phyloP scores from a whole-genome alignment of 2,888 invertebrate genomes.

The Parthenolecanium corni region DNA sequence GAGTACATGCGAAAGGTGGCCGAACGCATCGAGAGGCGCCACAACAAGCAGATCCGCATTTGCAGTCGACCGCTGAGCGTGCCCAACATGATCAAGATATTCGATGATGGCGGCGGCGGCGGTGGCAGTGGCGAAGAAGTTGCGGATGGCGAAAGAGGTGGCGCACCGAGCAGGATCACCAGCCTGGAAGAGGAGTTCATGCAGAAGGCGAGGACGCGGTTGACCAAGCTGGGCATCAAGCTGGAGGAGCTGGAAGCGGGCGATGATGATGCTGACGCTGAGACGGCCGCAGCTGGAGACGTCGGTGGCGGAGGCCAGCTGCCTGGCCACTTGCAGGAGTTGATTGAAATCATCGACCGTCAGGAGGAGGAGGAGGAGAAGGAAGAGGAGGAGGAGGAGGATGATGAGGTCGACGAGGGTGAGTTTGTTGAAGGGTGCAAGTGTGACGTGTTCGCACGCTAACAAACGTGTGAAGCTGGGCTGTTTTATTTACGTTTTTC shows the following conservation, averaged over 20 bases:
- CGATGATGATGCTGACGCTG: slow-evolving; percentile 46
- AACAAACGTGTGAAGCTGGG: background rate
- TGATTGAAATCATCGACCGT: slow-evolving; percentile 50
- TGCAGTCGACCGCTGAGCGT: slow-evolving; percentile 38
- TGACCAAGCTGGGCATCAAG: slow-evolving; percentile 29
- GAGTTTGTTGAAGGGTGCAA: background rate
- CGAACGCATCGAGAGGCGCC: slow-evolving; percentile 62
- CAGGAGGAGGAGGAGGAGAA: slow-evolving; percentile 39
- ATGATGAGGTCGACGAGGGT: background rate
- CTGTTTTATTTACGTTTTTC: background rate
- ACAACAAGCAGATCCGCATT: slow-evolving; percentile 68
- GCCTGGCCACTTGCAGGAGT: slow-evolving; percentile 66
- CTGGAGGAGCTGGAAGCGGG: slow-evolving; percentile 47
- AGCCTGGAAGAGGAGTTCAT: slow-evolving; percentile 30
- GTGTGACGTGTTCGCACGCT: background rate
- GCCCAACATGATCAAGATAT: slow-evolving; percentile 18
- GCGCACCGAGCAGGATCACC: background rate
- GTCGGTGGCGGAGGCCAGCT: slow-evolving; percentile 36
- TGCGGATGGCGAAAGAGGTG: too few relatives aligned
- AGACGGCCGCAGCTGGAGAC: slow-evolving; percentile 35
- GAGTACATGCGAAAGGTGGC: slow-evolving; percentile 70
- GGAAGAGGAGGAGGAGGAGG: too few relatives aligned
- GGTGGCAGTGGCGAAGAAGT: too few relatives aligned
- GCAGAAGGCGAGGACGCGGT: slow-evolving; percentile 27
- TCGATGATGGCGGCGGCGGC: background rate